Evolutionary conservation across 2,797 vertebrate genomes (phyloP), one percentile per base, ranked within the genome.

Genomic region (Ataeniobius toweri): DNA sequence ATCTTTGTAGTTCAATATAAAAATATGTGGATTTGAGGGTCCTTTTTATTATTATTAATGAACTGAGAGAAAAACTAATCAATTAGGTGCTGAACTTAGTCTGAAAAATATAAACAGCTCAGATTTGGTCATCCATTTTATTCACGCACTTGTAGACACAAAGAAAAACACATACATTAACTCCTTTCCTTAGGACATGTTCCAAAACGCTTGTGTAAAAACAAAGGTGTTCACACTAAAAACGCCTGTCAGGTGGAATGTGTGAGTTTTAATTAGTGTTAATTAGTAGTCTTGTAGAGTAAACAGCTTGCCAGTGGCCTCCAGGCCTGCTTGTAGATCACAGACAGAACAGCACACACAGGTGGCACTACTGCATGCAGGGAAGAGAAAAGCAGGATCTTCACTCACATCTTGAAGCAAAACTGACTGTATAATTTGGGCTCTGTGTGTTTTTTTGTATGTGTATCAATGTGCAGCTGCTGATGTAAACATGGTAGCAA

Each of bases 241-340:
- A 86, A 88, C 48, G 77, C 74, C 77, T 58, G 75, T 81, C 71
- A 78, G 75, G 73, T 87, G 86, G 87, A 92, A 91, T 91, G 83
- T 88, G 87, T 88, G 89, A 71, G 83, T 88, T 86, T 92, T 92
- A 93, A 94, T 93, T 92, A 85, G 85, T 85, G 81, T 89, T 92
- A 93, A 93, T 93, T 87, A 91, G 76, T 79, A 79, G 79, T 80
- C 89, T 80, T 82, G 83, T 78, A 78, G 83, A 86, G 88, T 90
- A 89, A 91, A 92, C 82, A 91, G 77, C 82, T 73, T 50, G 39
- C 81, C 83, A 79, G 91, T 88, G 78, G 83, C 89, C 89, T 87
- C 65, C 79, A 90, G 89, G 79, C 73, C 78, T 78, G 87, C 79
- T 80, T 79, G 75, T 69, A 84, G 85, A 84, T 82, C 81, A 63